These are phyloP conservation scores for Molothrus aeneus DNA, from an alignment of 2,797 vertebrate genomes.

Conservation along the genomic window DNA sequence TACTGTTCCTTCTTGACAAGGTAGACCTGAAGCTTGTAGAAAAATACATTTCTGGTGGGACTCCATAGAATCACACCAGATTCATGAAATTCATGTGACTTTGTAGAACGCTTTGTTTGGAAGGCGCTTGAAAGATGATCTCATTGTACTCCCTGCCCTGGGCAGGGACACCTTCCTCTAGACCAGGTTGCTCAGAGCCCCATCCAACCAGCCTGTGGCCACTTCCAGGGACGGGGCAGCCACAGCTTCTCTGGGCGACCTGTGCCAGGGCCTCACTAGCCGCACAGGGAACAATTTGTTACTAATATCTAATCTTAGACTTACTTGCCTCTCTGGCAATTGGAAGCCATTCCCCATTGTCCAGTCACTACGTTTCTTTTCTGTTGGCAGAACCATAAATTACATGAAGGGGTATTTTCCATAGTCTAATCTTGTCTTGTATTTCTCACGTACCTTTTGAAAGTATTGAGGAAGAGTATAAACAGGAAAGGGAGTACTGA, in stretches of 20 bases:
- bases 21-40: neutral
- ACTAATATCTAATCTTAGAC: too few relatives aligned
- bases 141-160: neutral
- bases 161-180: neutral
- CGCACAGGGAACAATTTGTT: neutral
- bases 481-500: neutral
- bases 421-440: neutral
- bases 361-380: neutral
- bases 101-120: neutral
- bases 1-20: neutral
- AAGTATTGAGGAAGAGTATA: neutral
- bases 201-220: neutral
- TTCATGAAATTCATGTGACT: fast-evolving
- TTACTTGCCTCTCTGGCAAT: neutral
- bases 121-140: neutral
- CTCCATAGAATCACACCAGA: neutral
- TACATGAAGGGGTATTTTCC: neutral
- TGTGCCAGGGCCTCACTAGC: neutral
- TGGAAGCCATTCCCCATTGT: neutral
- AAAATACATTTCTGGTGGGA: neutral
- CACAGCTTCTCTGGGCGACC: neutral
- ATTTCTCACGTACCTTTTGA: neutral
- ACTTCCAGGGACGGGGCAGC: neutral
- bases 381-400: neutral
- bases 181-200: neutral